Base-by-base conservation (phyloP, 2,797 vertebrate species). In the Kryptopterus vitreolus region DNA sequence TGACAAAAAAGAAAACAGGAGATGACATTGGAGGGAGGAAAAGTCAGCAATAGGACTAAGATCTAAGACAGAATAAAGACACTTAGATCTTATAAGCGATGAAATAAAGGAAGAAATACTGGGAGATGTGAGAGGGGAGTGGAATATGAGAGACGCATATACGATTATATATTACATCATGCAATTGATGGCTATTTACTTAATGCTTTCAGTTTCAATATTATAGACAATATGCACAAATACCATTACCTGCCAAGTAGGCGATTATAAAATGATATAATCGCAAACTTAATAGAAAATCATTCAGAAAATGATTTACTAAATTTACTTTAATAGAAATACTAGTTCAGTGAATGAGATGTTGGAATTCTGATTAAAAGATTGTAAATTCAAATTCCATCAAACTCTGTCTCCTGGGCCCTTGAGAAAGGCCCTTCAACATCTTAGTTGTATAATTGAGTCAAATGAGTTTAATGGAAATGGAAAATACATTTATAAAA, bases 31-130 rank as follows among this genome's bases (percentile, higher is more conserved):
- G 74, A 78, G 85, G 83, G 76, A 83, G 84, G 73, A 83, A 57
- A 77, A 76, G 35, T 43, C 26, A 59, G 65, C 80, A 82, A 84
- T 68, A 84, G 61, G 73, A 84, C 79, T 48, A 76, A 82, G 69
- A 81, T 46, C 50, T 63, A 50, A 83, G 75, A 82, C 70, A 50
- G 77, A 83, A 52, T 59, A 77, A 90, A 90, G 87, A 87, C 89
- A 86, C 62, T 58, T 22, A 38, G 71, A 65, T 73, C 87, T 22
- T 83, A 82, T 76, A 38, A 26, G 58, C 29, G 65, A 7, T 43
- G 8, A 43, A 43, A 43, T 43, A 43, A 43, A 10, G 50, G 85
- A 79, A 80, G 78, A 61, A n/a, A 65, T 16, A 10, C 38, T 43
- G 52, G 50, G 71, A 4, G 29, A 65, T 59, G 74, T 65, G 38